These are phyloP conservation scores for Clitarchus hookeri DNA, from an alignment of 2,888 invertebrate species.

Conservation along the genomic window DNA sequence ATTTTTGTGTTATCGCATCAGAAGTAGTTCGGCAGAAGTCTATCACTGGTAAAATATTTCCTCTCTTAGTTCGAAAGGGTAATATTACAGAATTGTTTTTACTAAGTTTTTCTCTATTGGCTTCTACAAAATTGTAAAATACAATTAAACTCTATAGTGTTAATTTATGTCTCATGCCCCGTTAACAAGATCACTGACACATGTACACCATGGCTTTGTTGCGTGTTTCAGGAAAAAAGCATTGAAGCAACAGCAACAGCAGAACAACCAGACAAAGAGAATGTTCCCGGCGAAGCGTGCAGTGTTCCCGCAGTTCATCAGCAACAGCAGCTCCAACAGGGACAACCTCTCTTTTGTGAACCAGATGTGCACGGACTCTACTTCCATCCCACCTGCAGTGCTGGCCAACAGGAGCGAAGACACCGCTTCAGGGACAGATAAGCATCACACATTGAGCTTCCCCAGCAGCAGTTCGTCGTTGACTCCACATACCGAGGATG, in stretches of 20 bases:
- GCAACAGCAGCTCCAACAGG: slow-evolving; percentile 28
- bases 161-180: too few relatives aligned
- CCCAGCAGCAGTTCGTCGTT: background rate
- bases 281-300: slow-evolving; percentile 24
- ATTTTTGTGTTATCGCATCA: too few relatives aligned
- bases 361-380: slow-evolving; percentile 36
- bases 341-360: slow-evolving; percentile 36
- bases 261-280: slow-evolving; percentile 21
- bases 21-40: too few relatives aligned
- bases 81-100: too few relatives aligned
- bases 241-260: background rate
- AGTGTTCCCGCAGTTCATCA: slow-evolving; percentile 29
- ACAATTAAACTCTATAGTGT: too few relatives aligned
- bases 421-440: background rate
- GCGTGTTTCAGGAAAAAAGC: background rate
- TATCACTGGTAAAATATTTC: too few relatives aligned
- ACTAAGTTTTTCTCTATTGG: too few relatives aligned
- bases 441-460: background rate
- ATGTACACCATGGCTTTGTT: background rate
- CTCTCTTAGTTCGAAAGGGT: too few relatives aligned
- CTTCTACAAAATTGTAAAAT: too few relatives aligned
- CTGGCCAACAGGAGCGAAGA: background rate
- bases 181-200: background rate
- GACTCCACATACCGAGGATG: too few relatives aligned
- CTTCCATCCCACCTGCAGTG: slow-evolving; percentile 21